Evolutionary conservation across 2,797 vertebrate species (phyloP).

Genomic region (Psittacula derbiana): DNA sequence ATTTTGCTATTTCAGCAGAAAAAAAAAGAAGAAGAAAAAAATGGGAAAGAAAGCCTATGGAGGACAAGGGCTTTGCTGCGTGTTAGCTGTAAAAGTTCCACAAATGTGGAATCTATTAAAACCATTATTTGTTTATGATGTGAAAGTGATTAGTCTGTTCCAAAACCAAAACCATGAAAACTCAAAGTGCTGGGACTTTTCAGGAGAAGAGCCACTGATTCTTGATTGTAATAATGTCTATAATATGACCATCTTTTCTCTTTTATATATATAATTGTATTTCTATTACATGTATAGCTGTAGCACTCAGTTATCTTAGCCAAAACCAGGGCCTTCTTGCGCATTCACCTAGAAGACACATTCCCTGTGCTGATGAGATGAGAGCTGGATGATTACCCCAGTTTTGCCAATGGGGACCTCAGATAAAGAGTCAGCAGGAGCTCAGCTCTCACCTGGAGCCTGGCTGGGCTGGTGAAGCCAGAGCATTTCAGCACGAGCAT

Average conservation of each 20-base stretch:
- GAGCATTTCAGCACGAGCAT: fast-evolving
- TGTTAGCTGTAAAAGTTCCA: slow-evolving; percentile 32
- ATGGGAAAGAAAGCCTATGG: neutral
- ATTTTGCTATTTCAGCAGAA: neutral
- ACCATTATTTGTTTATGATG: slow-evolving; percentile 56
- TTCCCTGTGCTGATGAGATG: neutral
- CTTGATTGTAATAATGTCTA: neutral
- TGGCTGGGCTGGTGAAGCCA: neutral
- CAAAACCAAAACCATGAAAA: slow-evolving; percentile 33
- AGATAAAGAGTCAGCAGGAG: neutral
- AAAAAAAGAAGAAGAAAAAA: neutral
- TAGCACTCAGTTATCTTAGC: neutral
- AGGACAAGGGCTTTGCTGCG: slow-evolving; percentile 31
- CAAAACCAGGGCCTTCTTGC: neutral
- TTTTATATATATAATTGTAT: neutral
- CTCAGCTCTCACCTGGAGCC: neutral
- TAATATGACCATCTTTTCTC: neutral
- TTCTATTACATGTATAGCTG: neutral
- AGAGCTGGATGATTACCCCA: neutral
- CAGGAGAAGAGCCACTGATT: neutral
- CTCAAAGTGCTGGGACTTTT: neutral
- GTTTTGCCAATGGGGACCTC: neutral
- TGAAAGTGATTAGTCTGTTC: slow-evolving; percentile 58
- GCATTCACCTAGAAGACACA: neutral
- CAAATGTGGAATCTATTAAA: slow-evolving; percentile 59